These are phyloP conservation scores for Epistrophella euchroma DNA, from an alignment of 2,888 invertebrate species.

Conservation along the genomic window DNA sequence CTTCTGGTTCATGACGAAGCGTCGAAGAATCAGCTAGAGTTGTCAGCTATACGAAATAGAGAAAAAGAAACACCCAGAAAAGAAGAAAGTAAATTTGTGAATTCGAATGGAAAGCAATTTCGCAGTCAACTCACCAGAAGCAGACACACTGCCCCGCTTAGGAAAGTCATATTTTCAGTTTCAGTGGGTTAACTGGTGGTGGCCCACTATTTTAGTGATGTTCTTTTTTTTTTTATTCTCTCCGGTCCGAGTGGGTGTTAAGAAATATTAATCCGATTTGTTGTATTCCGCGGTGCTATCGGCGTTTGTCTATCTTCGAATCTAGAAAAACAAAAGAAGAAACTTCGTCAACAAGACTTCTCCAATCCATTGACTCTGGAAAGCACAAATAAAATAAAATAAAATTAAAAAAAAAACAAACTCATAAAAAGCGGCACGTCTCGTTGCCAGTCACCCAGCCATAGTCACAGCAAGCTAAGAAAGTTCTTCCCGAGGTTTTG, in stretches of 20 bases:
- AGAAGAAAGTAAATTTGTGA: not conserved
- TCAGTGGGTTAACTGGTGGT: conserved; percentile 68
- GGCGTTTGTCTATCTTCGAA: conserved; percentile 36
- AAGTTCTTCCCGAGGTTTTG: conserved; percentile 65
- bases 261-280: conserved; percentile 61
- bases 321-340: conserved; percentile 32
- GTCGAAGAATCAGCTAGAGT: conserved; percentile 28
- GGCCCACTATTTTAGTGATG: conserved; percentile 52
- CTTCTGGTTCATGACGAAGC: conserved; percentile 72
- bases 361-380: conserved; percentile 37
- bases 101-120: not conserved
- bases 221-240: conserved; percentile 14
- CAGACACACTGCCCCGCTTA: conserved; percentile 71
- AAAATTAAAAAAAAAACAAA: conserved; percentile 14
- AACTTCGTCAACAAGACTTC: conserved; percentile 32
- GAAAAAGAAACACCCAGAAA: not conserved
- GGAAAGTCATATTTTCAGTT: conserved; percentile 61
- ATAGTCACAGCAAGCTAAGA: conserved; percentile 30
- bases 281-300: conserved; percentile 10
- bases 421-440: conserved; percentile 60
- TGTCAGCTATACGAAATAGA: conserved; percentile 33
- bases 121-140: conserved; percentile 60
- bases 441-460: conserved; percentile 12
- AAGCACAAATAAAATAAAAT: not conserved
- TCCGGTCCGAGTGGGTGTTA: conserved; percentile 8